Evolutionary conservation across 2,797 vertebrate species (phyloP).

Genomic region (Anableps anableps): DNA sequence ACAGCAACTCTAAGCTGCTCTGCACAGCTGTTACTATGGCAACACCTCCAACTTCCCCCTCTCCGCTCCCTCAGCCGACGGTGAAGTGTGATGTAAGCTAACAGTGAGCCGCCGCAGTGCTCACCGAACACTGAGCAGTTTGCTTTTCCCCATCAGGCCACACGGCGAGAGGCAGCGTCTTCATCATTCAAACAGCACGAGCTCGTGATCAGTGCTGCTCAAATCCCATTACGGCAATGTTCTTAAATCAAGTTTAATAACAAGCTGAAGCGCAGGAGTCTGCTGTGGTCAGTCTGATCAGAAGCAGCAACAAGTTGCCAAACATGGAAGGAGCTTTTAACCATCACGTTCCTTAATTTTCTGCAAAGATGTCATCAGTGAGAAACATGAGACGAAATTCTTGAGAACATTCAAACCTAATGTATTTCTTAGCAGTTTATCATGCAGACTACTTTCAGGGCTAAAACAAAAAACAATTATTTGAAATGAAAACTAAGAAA

Average conservation of each 20-base stretch:
- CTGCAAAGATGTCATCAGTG: neutral
- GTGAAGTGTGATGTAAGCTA: slow-evolving; percentile 51
- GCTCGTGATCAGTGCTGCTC: slow-evolving; percentile 2
- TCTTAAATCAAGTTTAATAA: neutral
- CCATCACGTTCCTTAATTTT: neutral
- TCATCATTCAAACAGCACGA: neutral
- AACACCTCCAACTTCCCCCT: slow-evolving; percentile 52
- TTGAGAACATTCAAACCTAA: neutral
- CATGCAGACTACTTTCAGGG: neutral
- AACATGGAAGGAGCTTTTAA: slow-evolving; percentile 2
- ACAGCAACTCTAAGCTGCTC: slow-evolving; percentile 69
- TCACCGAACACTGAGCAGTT: slow-evolving; percentile 27
- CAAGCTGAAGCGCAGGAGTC: neutral
- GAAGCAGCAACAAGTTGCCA: neutral
- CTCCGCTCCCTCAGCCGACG: slow-evolving; percentile 34
- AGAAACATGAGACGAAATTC: neutral
- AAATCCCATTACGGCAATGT: slow-evolving; percentile 1
- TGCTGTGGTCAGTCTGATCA: neutral
- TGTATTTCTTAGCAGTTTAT: slow-evolving; percentile 10
- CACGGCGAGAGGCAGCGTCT: neutral
- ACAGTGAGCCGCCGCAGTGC: slow-evolving; percentile 31
- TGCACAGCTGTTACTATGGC: slow-evolving; percentile 53
- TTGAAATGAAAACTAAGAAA: slow-evolving; percentile 25
- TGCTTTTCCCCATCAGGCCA: slow-evolving; percentile 19
- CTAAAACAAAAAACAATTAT: neutral